Percentiles rank a stretch among this genome's conserved stretches.
Conservation (phyloP, 2,888 invertebrate genomes). For the Elegia similella region DNA sequence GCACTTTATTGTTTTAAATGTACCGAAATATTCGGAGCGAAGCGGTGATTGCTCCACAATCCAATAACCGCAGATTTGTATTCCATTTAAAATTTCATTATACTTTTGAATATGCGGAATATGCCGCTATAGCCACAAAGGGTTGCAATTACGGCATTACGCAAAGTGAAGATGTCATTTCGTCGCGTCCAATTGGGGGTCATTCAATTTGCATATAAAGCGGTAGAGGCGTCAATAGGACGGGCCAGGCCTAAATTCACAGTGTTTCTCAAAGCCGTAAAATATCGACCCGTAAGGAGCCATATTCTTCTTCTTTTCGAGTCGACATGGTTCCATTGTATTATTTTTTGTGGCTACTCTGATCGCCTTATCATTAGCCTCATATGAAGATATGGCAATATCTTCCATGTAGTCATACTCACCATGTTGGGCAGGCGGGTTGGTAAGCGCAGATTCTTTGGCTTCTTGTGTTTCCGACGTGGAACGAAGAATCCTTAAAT, state of each 20-base stretch:
- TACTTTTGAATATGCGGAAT: conserved; percentile 33
- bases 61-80: conserved; percentile 17
- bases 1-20: conserved; percentile 14
- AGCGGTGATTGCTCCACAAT: conserved; percentile 4
- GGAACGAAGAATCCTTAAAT: too few relatives aligned
- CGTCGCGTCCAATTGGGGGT: conserved; percentile 60
- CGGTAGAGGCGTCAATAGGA: conserved; percentile 55
- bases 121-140: conserved; percentile 39
- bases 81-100: conserved; percentile 16
- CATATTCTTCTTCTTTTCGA: too few relatives aligned
- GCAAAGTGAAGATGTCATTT: conserved; percentile 58
- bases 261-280: too few relatives aligned
- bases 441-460: too few relatives aligned
- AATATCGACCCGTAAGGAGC: too few relatives aligned
- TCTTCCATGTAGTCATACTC: too few relatives aligned
- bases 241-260: conserved; percentile 40
- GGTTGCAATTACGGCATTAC: conserved; percentile 44
- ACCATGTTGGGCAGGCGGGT: too few relatives aligned
- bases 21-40: background rate
- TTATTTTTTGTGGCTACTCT: too few relatives aligned
- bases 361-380: too few relatives aligned
- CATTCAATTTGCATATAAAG: conserved; percentile 75
- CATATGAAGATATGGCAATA: too few relatives aligned
- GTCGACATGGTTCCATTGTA: too few relatives aligned
- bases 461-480: too few relatives aligned